A percentile compares a stretch with the other conserved stretches of the same genome.
phyloP scores from a whole-genome alignment of 2,113 vertebrate genomes.

The Mixornis gularis region DNA sequence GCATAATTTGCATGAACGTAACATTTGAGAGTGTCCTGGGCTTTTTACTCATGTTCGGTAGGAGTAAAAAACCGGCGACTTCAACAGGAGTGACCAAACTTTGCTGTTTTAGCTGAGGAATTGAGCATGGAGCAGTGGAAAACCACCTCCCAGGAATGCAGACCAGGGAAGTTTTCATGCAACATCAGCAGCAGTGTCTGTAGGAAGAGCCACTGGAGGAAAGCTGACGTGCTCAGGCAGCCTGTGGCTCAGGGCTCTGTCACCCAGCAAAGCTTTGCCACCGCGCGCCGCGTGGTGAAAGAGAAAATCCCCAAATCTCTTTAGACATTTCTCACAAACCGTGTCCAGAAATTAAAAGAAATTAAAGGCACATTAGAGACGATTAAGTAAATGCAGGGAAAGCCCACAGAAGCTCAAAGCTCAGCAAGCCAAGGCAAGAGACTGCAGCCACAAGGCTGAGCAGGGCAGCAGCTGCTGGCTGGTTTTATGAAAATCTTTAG shows the following conservation, averaged over 20 bases:
- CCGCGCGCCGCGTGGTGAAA: fast-evolving
- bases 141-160: background rate
- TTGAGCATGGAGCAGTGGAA: fast-evolving
- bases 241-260: slow-evolving; percentile 2
- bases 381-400: background rate
- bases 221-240: background rate
- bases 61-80: fast-evolving
- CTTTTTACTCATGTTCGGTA: background rate
- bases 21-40: fast-evolving
- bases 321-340: background rate
- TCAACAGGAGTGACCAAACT: background rate
- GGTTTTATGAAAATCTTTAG: background rate
- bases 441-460: background rate
- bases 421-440: background rate
- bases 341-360: background rate
- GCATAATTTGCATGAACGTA: background rate
- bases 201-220: background rate
- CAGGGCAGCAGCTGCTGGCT: background rate
- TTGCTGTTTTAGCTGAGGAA: background rate
- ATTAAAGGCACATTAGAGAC: background rate
- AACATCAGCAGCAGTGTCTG: background rate
- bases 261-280: slow-evolving; percentile 4
- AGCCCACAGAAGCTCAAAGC: background rate
- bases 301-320: slow-evolving; percentile 12
- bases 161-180: background rate